Conservation (phyloP, 2,797 vertebrate genomes). For the Emys orbicularis region DNA sequence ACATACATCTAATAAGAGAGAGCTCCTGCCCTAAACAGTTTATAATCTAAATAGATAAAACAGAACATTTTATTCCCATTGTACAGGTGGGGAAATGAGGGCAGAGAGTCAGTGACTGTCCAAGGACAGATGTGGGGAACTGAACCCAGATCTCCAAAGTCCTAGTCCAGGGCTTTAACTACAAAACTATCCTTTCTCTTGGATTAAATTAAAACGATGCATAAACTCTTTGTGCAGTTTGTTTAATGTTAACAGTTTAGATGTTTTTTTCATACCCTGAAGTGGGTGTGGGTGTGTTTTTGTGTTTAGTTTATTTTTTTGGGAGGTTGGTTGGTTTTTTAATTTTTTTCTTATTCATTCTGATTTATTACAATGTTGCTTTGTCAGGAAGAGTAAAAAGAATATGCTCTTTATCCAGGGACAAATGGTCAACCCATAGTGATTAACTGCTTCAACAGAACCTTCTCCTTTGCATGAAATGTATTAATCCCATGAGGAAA, state of each 20-base stretch:
- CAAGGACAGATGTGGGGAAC: fast-evolving
- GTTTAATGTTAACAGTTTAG: not conserved
- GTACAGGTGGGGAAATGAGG: fast-evolving
- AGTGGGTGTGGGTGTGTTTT: not conserved
- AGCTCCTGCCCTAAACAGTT: not conserved
- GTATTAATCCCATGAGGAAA: not conserved
- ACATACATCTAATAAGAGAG: not conserved
- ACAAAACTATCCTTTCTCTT: not conserved
- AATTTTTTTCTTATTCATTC: not conserved
- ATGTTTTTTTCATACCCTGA: not conserved
- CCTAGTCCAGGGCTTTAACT: not conserved
- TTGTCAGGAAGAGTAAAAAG: not conserved
- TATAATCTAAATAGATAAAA: fast-evolving
- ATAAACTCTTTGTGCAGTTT: not conserved
- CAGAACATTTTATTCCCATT: not conserved
- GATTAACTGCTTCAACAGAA: not conserved
- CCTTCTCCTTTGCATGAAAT: not conserved
- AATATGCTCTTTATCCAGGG: not conserved
- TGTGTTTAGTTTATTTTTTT: not conserved
- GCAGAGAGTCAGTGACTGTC: not conserved
- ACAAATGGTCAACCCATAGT: not conserved
- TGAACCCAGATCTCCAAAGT: not conserved
- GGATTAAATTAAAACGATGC: not conserved
- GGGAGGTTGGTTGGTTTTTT: not conserved
- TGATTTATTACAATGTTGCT: not conserved